Evolutionary conservation across 2,797 vertebrate species (phyloP), one percentile per base, ranked within the genome.

Genomic region (Tokudaia tokunoshimensis): DNA sequence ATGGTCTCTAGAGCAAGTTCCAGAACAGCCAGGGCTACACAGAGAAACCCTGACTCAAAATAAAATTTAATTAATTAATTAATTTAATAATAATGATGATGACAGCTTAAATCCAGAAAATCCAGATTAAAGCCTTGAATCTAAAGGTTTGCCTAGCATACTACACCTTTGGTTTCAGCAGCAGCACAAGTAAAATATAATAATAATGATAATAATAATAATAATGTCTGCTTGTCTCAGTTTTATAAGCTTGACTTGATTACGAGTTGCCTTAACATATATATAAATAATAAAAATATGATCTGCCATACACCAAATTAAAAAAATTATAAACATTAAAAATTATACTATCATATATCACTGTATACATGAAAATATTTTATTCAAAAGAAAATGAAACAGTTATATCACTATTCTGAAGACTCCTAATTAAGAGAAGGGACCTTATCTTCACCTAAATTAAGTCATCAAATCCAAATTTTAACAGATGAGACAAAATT

Each of bases 181-280:
- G 12, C 29, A 61, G 55, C 17, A 70, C 44, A n/a, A 6, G 34
- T 34, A 34, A 67, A 31, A n/a, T 63, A 96, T n/a, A 41, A 41
- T 41, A 41, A 41, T 41, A 41, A 52, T 52, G 10, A 52, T 52
- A 11, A 52, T 52, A 11, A 57, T 57, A 6, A 59, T 59, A 6
- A 81, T 95, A 8, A 20, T 20, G 11, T 91, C 92, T 94, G 34
- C 82, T 61, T 61, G 74, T 95, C 78, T 52, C 72, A 91, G 31
- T 96, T 95, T 92, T 92, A 76, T 83, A 79, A 93, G 50, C 63
- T 89, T 95, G 37, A 91, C 61, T 92, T 93, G 61, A 95, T 34
- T 59, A 61, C 37, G 29, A 92, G 41, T 41, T 41, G 41, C 41
- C 41, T 41, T 44, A 57, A 91, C 41, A 24, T 81, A 4, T 78